phyloP scores from a whole-genome alignment of 2,797 vertebrate species.

The Tenualosa ilisha region DNA sequence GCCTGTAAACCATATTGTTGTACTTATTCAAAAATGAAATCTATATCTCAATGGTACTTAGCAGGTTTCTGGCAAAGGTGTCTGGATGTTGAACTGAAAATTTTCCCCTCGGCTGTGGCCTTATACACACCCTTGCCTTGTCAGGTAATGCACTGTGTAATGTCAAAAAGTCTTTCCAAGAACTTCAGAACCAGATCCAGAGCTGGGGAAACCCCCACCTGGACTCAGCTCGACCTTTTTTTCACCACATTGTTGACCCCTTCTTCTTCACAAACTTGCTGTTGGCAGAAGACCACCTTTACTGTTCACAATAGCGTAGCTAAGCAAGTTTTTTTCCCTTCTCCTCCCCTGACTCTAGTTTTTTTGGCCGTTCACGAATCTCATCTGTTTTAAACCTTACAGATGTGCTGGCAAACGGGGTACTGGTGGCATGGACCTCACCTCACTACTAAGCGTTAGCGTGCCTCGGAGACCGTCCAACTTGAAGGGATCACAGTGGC shows the following conservation, averaged over 20 bases:
- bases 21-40: neutral
- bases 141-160: slow-evolving; percentile 18
- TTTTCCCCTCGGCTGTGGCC: neutral
- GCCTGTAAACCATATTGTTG: neutral
- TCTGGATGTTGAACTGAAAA: neutral
- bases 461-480: neutral
- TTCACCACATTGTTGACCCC: slow-evolving; percentile 21
- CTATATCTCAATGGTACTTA: neutral
- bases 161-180: slow-evolving; percentile 5
- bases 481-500: neutral
- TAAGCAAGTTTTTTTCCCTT: neutral
- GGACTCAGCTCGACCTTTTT: neutral
- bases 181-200: neutral
- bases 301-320: neutral
- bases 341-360: neutral
- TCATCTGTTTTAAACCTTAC: slow-evolving; percentile 22
- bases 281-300: slow-evolving; percentile 14
- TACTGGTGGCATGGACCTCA: neutral
- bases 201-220: neutral
- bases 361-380: neutral
- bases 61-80: neutral
- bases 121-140: neutral
- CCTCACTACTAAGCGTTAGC: neutral
- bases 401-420: slow-evolving; percentile 6
- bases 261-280: slow-evolving; percentile 9